A percentile compares a stretch with the other conserved stretches of the same genome.
These are phyloP conservation scores for Leucopternis melanops DNA, from an alignment of 2,113 vertebrate species.

Conservation along the genomic window DNA sequence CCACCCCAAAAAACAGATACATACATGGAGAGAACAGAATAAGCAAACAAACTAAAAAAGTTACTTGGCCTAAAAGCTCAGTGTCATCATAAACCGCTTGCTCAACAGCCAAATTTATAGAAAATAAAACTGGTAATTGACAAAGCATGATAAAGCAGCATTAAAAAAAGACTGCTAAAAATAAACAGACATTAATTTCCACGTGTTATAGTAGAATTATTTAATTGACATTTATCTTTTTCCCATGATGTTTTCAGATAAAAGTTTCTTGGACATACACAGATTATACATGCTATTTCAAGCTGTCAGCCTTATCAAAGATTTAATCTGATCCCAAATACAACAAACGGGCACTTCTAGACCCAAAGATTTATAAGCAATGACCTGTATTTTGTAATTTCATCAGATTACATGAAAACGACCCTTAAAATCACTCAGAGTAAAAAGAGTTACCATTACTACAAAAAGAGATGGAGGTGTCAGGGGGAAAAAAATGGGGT, in stretches of 20 bases:
- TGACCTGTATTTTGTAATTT: neutral
- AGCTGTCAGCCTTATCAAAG: neutral
- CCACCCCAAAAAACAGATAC: neutral
- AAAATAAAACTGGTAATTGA: neutral
- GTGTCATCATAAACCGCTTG: neutral
- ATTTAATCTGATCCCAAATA: neutral
- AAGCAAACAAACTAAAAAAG: neutral
- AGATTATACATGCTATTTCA: neutral
- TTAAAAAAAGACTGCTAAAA: neutral
- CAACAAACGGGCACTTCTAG: neutral
- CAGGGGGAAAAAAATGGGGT: neutral
- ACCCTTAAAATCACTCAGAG: neutral
- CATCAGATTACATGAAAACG: neutral
- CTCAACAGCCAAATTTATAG: neutral
- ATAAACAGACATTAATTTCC: neutral
- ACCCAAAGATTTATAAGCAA: neutral
- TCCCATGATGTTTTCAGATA: neutral
- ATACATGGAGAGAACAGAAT: rapidly evolving
- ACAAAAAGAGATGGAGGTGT: neutral
- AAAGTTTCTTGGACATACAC: neutral
- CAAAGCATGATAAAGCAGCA: neutral
- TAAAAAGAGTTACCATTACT: neutral
- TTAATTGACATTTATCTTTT: neutral
- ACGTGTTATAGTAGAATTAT: neutral
- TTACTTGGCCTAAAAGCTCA: neutral